phyloP scores from a whole-genome alignment of 2,888 invertebrate species.

The Scaptomyza cyrtandrae region DNA sequence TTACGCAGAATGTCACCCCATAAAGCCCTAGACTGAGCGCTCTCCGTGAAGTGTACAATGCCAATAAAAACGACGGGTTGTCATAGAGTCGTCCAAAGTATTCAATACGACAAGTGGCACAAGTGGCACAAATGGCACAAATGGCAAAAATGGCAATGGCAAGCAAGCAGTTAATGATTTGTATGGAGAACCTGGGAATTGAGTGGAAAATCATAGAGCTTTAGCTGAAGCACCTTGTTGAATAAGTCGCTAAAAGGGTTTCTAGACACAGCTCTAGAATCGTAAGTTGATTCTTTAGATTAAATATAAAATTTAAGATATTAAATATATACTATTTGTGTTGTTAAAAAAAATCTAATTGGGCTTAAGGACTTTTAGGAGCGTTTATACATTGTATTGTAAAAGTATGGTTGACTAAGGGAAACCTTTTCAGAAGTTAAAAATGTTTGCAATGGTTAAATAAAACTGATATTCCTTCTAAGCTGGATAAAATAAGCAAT shows the following conservation, averaged over 20 bases:
- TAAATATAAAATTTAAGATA: too few species aligned
- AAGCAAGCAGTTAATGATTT: slow-evolving; percentile 34
- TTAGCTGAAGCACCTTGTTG: slow-evolving; percentile 3
- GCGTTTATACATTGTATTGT: too few species aligned
- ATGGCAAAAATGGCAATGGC: slow-evolving; percentile 12
- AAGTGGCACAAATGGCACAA: slow-evolving; percentile 22
- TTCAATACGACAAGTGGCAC: slow-evolving; percentile 36
- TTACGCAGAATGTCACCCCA: slow-evolving; percentile 45
- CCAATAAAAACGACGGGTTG: slow-evolving; percentile 20
- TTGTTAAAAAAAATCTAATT: not conserved
- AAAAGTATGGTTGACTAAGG: not conserved
- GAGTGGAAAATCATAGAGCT: slow-evolving; percentile 10
- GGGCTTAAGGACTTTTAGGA: not conserved
- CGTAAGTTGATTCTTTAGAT: not conserved
- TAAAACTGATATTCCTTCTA: too few species aligned
- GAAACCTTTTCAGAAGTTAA: not conserved
- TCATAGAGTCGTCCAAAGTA: slow-evolving; percentile 16
- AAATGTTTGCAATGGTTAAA: too few species aligned
- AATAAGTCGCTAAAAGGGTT: not conserved
- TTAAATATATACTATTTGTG: not conserved
- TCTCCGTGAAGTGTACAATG: too few species aligned
- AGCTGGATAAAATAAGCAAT: too few species aligned
- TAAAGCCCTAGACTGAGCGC: not conserved
- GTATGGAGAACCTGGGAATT: slow-evolving; percentile 21
- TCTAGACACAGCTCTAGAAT: not conserved